These are phyloP conservation scores for Poecilia picta DNA, from an alignment of 2,797 vertebrate genomes.

Conservation along the genomic window DNA sequence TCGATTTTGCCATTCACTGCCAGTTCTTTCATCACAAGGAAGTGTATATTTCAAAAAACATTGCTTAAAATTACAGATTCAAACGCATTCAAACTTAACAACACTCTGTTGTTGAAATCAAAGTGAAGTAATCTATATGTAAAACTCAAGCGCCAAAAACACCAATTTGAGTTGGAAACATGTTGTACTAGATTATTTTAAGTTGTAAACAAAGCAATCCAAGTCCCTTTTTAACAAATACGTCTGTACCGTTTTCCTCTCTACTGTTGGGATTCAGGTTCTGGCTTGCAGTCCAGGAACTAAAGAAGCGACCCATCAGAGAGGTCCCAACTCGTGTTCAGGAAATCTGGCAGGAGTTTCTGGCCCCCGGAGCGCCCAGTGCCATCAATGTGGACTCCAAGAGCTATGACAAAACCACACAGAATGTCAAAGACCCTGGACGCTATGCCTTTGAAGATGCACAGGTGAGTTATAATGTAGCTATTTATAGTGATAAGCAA, in stretches of 20 bases:
- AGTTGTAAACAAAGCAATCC: neutral
- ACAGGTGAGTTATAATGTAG: slow-evolving; percentile 81
- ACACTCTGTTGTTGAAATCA: neutral
- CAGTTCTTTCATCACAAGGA: neutral
- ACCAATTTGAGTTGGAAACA: neutral
- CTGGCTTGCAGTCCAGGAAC: slow-evolving; percentile 95
- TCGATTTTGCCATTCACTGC: neutral
- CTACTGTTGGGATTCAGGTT: slow-evolving; percentile 80
- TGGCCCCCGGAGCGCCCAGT: slow-evolving; percentile 94
- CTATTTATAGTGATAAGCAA: slow-evolving; percentile 1
- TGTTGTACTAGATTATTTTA: neutral
- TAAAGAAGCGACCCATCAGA: slow-evolving; percentile 93
- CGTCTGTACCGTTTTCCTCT: neutral
- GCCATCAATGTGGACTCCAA: slow-evolving; percentile 98
- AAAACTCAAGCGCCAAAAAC: neutral
- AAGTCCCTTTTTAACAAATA: neutral
- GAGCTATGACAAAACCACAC: slow-evolving; percentile 96
- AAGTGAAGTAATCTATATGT: neutral
- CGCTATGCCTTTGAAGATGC: slow-evolving; percentile 95
- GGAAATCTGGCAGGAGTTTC: slow-evolving; percentile 97
- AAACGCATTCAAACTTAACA: neutral
- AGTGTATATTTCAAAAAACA: neutral
- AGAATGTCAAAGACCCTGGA: slow-evolving; percentile 96
- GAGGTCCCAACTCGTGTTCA: slow-evolving; percentile 93
- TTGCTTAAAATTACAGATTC: neutral